A percentile compares a stretch with the other conserved stretches of the same genome.
phyloP scores from a whole-genome alignment of 2,888 invertebrate species.

The Idaea biselata region DNA sequence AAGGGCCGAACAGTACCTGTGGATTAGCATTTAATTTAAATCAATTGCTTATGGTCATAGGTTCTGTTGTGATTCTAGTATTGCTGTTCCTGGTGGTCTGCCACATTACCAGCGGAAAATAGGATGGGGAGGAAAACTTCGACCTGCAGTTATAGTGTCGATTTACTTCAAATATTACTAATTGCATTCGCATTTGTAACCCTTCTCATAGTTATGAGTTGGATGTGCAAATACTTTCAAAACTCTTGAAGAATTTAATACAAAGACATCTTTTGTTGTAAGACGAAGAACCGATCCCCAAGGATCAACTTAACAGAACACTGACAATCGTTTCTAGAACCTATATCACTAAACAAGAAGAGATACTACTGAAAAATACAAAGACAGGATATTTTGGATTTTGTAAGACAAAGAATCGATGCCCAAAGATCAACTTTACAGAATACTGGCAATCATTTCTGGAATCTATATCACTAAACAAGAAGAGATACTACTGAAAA shows the following conservation, averaged over 20 bases:
- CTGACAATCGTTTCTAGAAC: too few species aligned
- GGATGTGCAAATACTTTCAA: conserved; percentile 64
- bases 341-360: too few species aligned
- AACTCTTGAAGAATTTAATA: conserved; percentile 21
- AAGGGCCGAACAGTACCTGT: conserved; percentile 18
- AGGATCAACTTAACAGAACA: too few species aligned
- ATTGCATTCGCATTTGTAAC: conserved; percentile 60
- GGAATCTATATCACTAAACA: too few species aligned
- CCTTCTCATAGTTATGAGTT: conserved; percentile 55
- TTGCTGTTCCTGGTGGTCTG: conserved; percentile 60
- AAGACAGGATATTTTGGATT: too few species aligned
- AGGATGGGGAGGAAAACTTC: conserved; percentile 30
- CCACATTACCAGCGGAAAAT: conserved; percentile 53
- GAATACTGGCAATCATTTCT: neutral
- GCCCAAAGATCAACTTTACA: neutral
- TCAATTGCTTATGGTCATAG: conserved; percentile 59
- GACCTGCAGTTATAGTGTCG: conserved; percentile 43
- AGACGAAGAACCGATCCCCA: neutral
- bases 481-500: too few species aligned
- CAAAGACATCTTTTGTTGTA: neutral
- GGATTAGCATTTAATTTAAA: conserved; percentile 53
- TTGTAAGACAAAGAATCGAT: too few species aligned
- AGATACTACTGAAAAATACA: too few species aligned
- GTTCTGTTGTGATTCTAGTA: conserved; percentile 57
- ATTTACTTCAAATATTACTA: conserved; percentile 50